A percentile compares a stretch with the other conserved stretches of the same genome.
phyloP scores from a whole-genome alignment of 2,113 vertebrate species.

The Zonotrichia leucophrys region DNA sequence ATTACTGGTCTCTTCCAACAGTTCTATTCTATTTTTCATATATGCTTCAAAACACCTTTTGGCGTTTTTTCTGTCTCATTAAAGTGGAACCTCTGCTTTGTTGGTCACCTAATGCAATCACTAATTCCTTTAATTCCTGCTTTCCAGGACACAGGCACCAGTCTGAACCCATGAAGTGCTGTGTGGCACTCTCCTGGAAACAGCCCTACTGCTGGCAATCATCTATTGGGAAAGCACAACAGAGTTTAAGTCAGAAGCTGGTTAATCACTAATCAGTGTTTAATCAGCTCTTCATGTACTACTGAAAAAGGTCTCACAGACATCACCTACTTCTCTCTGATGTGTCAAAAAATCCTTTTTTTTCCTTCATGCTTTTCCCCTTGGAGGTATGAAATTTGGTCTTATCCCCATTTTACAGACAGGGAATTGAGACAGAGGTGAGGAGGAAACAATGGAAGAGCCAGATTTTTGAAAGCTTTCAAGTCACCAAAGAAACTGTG shows the following conservation, averaged over 20 bases:
- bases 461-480: background rate
- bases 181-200: background rate
- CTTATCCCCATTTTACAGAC: background rate
- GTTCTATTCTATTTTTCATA: background rate
- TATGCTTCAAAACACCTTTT: background rate
- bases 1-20: background rate
- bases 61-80: background rate
- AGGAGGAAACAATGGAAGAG: background rate
- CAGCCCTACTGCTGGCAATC: background rate
- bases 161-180: background rate
- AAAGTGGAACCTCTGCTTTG: background rate
- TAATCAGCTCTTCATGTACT: background rate
- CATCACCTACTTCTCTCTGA: background rate
- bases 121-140: background rate
- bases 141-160: background rate
- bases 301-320: background rate
- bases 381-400: background rate
- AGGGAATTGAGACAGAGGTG: background rate
- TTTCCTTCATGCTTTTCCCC: background rate
- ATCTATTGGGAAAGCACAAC: background rate
- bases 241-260: background rate
- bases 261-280: background rate
- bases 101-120: background rate
- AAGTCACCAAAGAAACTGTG: background rate
- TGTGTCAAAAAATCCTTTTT: background rate